Evolutionary conservation across 2,797 vertebrate genomes (phyloP), one percentile per base, ranked within the genome.

Genomic region (Rhabdophis nuchalis): DNA sequence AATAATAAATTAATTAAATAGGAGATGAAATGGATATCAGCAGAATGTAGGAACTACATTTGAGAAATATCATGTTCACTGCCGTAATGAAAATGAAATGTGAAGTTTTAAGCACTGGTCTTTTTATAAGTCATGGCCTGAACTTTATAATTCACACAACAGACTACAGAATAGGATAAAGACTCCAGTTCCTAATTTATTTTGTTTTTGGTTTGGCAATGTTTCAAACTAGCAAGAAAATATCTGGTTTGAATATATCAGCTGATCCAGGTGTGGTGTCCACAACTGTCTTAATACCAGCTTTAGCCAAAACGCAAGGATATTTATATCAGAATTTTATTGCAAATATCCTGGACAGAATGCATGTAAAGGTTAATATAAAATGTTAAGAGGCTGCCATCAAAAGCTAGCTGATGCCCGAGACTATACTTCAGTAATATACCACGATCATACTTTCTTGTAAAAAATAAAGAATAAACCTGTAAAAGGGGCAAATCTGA

Each of bases 11-110:
- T 88, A 25, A 3, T 92, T 94, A 86, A 77, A 90, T 92, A 93
- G n/a, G 85, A 93, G 64, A 92, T 77, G 61, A 92, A 92, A 86
- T 61, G 86, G 93, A 85, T 94, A 90, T 12, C 8, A 64, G 32
- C 0, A 0, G 86, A 0, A 86, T 68, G 53, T 92, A 25, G 0
- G 56, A 93, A 61, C n/a, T 57, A 46, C 23, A 14, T 68, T 93
- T 91, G 32, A 50, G 29, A 89, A 54, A 18, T 41, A 60, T 0
- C 41, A 0, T 53, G 1, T 89, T 93, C 89, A 32, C 29, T 29
- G 23, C 87, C 86, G 85, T 86, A 85, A 72, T 5, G 0, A 1
- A 58, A 3, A 5, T 0, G 0, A 93, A 94, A 93, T 57, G 25
- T 13, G 4, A 90, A 32, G 29, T 72, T 94, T 41, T 61, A 0